Base-by-base conservation (phyloP, 2,888 invertebrate genomes). In the Dryococelus australis region DNA sequence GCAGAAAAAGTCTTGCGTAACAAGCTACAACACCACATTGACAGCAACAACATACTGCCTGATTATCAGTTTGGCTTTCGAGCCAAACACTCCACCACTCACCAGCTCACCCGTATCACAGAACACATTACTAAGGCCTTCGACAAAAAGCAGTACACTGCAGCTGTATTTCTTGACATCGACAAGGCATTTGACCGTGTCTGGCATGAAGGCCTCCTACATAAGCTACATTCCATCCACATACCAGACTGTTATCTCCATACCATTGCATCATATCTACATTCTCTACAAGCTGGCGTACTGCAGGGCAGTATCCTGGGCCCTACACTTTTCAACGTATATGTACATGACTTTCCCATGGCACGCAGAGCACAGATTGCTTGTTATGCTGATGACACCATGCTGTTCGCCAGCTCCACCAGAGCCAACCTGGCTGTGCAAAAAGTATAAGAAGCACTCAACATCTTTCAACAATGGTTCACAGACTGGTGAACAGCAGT, bases 11-110 rank as follows among this genome's bases (percentile, higher is more conserved):
- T 65, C 4, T 85, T 89, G 9, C 87, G 81, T 43, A 12, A 13
- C 10, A 81, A 87, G 87, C 35, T 91, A 1, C 88, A 88, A 16
- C 80, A 87, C 43, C 83, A 86, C 51, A 88, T 90, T 51, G 87
- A 28, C 20, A 86, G 86, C 24, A 87, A 88, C 35, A 84, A 89
- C 81, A 81, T 87, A 43, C n/a, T 87, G 9, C 35, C 65, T 8
- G 65, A 65, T 16, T n/a, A 87, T 24, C 87, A 87, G 6, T 86
- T 86, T 53, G 86, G 84, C 53, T 86, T 86, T n/a, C 26, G 83
- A 1, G 28, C 8, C 9, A 47, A 51, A 27, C 87, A 86, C 65
- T 87, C 87, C 6, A 86, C 86, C 3, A 80, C 47, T 9, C 86
- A 51, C 10, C 87, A 87, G 43, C 28, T 87, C 16, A 20, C 51